Evolutionary conservation across 1,140 invertebrate species (phyloP).

Genomic region (Leucophenga varia): DNA sequence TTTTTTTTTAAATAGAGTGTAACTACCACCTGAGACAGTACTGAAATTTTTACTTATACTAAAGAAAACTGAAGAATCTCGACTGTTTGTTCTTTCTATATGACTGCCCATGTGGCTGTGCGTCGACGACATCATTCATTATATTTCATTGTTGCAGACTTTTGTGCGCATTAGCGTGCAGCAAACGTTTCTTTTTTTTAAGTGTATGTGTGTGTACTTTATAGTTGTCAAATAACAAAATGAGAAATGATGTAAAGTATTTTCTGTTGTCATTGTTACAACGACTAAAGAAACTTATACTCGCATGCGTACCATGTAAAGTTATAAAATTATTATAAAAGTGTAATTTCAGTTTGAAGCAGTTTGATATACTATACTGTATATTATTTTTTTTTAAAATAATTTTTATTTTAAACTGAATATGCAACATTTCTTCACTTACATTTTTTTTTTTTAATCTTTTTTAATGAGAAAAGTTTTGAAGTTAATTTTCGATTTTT

Average conservation of each 20-base stretch:
- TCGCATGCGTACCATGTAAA: too few species aligned
- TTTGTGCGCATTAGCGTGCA: background rate
- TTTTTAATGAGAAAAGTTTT: constrained; percentile 47
- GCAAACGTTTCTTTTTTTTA: constrained; percentile 26
- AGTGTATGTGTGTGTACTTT: constrained; percentile 23
- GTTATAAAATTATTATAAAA: too few species aligned
- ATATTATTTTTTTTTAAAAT: constrained; percentile 25
- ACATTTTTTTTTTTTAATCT: constrained; percentile 24
- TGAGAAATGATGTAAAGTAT: constrained; percentile 31
- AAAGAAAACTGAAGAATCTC: too few species aligned
- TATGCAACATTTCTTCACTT: too few species aligned
- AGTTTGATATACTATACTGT: background rate
- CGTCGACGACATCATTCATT: constrained; percentile 44
- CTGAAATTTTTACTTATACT: too few species aligned
- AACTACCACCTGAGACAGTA: constrained; percentile 6
- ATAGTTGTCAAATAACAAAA: background rate
- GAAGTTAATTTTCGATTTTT: too few species aligned
- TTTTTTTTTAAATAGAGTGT: background rate
- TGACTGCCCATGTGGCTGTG: too few species aligned
- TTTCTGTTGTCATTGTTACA: too few species aligned
- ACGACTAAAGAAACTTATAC: too few species aligned
- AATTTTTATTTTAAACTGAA: too few species aligned
- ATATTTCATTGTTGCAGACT: constrained; percentile 37
- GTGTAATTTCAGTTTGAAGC: too few species aligned
- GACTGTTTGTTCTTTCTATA: too few species aligned